Evolutionary conservation across 2,888 invertebrate species (phyloP), one percentile per base, ranked within the genome.

Genomic region (Drosophila mayaguana): DNA sequence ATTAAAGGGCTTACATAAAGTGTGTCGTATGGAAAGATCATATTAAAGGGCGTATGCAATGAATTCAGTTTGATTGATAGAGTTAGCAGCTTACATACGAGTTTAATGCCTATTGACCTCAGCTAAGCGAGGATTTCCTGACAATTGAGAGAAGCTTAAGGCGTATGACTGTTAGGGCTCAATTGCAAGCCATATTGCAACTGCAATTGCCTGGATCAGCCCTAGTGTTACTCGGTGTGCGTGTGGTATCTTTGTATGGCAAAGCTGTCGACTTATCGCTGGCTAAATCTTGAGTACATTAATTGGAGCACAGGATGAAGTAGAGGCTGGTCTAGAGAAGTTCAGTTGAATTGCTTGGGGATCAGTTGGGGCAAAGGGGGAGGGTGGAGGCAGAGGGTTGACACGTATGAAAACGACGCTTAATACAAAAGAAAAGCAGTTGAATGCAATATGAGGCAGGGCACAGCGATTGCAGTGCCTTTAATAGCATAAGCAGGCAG

Each of bases 401-500:
- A 25, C 11, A 34, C 34, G 18, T 56, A 48, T 59, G 55, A 53
- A 40, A 60, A 34, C 11, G 50, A n/a, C 9, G 66, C 63, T 61
- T 61, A 75, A 72, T 69, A 79, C 63, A 76, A 77, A 82, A 77
- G 77, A 66, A 59, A 59, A 38, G 48, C 83, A 72, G 71, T 54
- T 83, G 81, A 83, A 83, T 78, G 66, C 62, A 73, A 28, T 38
- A 20, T 12, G 36, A 45, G 22, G 9, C 46, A 12, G 20, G 50
- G 42, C 36, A 36, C 51, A 57, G 75, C 78, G n/a, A 59, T 68
- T 48, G 65, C 46, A 38, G 66, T 77, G 80, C 60, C 72, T 74
- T 61, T 74, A 84, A 81, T 72, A 69, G 77, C 89, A 87, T 87
- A 82, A 80, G 80, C 83, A 67, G 85, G 63, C 66, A 55, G 40